Evolutionary conservation across 2,888 invertebrate species (phyloP), one percentile per base, ranked within the genome.

Genomic region (Herminia tarsipennalis): DNA sequence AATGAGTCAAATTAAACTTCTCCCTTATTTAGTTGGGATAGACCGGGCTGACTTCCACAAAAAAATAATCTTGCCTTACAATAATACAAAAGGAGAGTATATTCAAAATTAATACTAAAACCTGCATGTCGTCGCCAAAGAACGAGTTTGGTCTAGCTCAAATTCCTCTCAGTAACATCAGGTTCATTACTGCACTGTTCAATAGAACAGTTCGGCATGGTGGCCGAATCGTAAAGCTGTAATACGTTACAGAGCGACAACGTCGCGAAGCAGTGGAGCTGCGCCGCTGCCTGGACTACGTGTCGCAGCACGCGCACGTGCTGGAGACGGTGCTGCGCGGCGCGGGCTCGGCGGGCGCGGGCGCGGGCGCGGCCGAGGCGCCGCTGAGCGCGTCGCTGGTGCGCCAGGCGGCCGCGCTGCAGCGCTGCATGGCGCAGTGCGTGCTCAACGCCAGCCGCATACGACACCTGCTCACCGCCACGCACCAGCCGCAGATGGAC

Each of bases 401-500:
- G 68, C 83, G 86, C 2, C 91, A 92, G 77, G 92, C 89, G 25
- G 82, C 83, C 1, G 78, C 88, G 66, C 82, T 92, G 77, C 90
- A 88, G 76, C 85, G 86, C 75, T 85, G 88, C 81, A 92, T 92
- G 85, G 82, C 86, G 66, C 88, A 90, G 75, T 90, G 91, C 76
- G 88, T 92, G 16, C 81, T 81, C 69, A 90, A 92, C 81, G 91
- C 92, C 5, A 66, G 81, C 41, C 77, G 83, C 57, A 92, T 92
- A 67, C 83, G 91, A 1, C 78, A 80, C 22, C 78, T 88, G 69
- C 81, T 92, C 52, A 75, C 87, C 39, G 83, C 84, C 60, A 72
- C 85, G 29, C 89, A 91, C 61, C 88, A 80, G 58, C 88, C 90
- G 36, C 86, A 88, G 73, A 92, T 92, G 92, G 92, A 92, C 71